Evolutionary conservation across 2,113 vertebrate genomes (phyloP).

Genomic region (Saguinus imperator): DNA sequence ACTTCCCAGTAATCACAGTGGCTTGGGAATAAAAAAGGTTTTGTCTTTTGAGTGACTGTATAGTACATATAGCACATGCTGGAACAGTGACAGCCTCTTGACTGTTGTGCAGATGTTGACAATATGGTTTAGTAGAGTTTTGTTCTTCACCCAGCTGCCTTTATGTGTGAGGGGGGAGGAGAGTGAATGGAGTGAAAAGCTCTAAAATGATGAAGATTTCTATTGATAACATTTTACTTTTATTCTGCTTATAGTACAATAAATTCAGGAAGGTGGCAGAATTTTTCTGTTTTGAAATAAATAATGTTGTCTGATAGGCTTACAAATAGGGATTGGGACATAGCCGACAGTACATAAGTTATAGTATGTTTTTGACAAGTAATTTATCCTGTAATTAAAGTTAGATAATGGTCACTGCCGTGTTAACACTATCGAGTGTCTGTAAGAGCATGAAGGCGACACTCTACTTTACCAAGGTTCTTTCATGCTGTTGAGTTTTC

Average conservation of each 20-base stretch:
- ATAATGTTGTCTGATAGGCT: conserved; percentile 54
- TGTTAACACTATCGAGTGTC: conserved; percentile 79
- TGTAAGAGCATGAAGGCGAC: conserved; percentile 43
- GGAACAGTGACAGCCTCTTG: not conserved
- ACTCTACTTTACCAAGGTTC: conserved; percentile 58
- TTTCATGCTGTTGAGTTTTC: conserved; percentile 59
- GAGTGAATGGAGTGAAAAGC: not conserved
- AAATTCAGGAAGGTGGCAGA: conserved; percentile 17
- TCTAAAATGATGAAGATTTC: not conserved
- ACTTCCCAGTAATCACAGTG: conserved; percentile 35
- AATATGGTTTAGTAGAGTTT: conserved; percentile 44
- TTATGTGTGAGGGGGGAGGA: not conserved
- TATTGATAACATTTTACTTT: not conserved
- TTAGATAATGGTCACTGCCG: conserved; percentile 67
- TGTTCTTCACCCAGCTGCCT: conserved; percentile 40
- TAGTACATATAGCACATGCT: not conserved
- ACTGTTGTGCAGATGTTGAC: conserved; percentile 50
- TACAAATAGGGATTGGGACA: conserved; percentile 58
- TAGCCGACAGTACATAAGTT: conserved; percentile 75
- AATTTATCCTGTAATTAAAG: conserved; percentile 84
- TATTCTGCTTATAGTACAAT: not conserved
- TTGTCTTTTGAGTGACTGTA: conserved; percentile 45
- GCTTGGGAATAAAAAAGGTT: not conserved
- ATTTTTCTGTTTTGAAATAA: conserved; percentile 55
- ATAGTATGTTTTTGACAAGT: conserved; percentile 81